phyloP scores from a whole-genome alignment of 2,113 vertebrate genomes.

The Eonycteris spelaea region DNA sequence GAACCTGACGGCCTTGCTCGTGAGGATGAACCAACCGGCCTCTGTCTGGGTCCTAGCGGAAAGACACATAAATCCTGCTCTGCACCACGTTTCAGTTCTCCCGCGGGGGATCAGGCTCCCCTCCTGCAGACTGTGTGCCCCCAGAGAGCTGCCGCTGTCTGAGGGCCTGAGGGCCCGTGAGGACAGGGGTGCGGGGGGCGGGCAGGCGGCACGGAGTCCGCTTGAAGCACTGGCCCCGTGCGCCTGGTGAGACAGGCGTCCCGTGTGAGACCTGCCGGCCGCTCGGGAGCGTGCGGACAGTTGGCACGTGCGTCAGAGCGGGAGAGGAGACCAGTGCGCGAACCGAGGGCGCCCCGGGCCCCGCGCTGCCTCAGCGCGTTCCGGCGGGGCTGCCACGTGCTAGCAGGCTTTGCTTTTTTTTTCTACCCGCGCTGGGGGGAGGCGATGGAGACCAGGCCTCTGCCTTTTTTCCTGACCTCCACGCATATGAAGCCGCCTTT shows the following conservation, averaged over 20 bases:
- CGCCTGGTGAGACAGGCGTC: neutral
- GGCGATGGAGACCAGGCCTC: neutral
- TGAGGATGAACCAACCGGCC: neutral
- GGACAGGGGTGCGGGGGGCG: no score
- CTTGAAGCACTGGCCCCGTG: neutral
- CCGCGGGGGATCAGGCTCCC: neutral
- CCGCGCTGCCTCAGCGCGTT: slow-evolving; percentile 44
- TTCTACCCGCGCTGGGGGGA: neutral
- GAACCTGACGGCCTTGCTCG: neutral
- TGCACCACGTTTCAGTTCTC: neutral
- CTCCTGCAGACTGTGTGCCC: slow-evolving; percentile 8
- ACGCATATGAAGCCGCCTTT: slow-evolving; percentile 10
- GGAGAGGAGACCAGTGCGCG: neutral
- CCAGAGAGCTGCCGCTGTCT: neutral
- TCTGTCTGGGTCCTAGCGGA: neutral
- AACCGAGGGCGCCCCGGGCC: neutral
- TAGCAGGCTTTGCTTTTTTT: slow-evolving; percentile 48
- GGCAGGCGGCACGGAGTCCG: neutral
- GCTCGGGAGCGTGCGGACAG: neutral
- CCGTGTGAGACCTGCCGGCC: slow-evolving; percentile 27
- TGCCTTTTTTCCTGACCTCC: slow-evolving; percentile 27
- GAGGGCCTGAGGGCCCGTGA: neutral
- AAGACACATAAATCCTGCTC: neutral
- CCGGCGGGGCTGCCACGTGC: neutral
- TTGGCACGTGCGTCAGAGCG: slow-evolving; percentile 36